Evolutionary conservation across 2,113 vertebrate genomes (phyloP).

Genomic region (Rhabdornis inornatus): DNA sequence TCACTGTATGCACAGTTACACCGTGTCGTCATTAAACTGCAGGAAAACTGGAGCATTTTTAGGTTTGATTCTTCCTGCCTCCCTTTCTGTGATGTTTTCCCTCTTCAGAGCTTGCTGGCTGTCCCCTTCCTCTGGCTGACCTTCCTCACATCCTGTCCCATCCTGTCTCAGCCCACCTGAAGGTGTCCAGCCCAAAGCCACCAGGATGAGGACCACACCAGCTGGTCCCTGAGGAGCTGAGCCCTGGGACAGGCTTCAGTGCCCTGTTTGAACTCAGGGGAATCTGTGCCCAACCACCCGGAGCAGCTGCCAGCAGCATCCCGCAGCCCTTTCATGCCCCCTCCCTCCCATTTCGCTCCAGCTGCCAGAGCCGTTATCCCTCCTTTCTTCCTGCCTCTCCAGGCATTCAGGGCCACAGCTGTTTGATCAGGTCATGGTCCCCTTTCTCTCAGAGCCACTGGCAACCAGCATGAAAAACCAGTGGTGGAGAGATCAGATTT

Average conservation of each 20-base stretch:
- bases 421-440: slow-evolving; percentile 43
- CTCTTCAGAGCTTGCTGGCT: neutral
- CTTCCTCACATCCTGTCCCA: neutral
- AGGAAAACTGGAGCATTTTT: neutral
- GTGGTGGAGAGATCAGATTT: neutral
- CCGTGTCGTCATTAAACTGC: neutral
- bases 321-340: neutral
- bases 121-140: neutral
- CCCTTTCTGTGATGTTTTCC: neutral
- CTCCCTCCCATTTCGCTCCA: neutral
- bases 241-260: slow-evolving; percentile 72
- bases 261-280: slow-evolving; percentile 67
- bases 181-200: neutral
- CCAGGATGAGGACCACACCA: slow-evolving; percentile 56
- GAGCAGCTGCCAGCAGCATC: slow-evolving; percentile 63
- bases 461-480: neutral
- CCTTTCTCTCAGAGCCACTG: neutral
- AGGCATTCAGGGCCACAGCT: slow-evolving; percentile 36
- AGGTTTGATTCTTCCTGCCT: neutral
- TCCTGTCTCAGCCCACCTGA: too few species aligned
- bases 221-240: slow-evolving; percentile 36
- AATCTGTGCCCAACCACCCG: neutral
- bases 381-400: neutral
- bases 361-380: slow-evolving; percentile 33
- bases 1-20: neutral